Base-by-base conservation (phyloP, 64 coral and sea anemone genomes). In the Porites lutea region DNA sequence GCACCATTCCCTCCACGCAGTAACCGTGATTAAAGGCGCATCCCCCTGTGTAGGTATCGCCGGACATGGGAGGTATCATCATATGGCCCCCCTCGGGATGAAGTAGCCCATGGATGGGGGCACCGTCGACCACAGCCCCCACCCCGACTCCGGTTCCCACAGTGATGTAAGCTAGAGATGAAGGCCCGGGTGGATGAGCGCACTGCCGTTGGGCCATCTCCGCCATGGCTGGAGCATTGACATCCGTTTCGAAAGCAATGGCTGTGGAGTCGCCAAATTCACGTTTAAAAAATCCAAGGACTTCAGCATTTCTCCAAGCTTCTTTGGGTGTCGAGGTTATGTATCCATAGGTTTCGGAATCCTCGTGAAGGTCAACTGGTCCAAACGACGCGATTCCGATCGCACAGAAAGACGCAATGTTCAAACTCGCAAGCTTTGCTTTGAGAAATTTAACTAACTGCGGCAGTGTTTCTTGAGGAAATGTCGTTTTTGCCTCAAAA, bases 321-420 rank as follows among this genome's bases (percentile, higher is more conserved):
- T 82, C 20, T 93, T 98, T 98, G 46, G 96, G 93, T 0, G 93
- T 95, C 47, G 75, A 87, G 19, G 93, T 98, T 23, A 98, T 98
- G 62, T 79, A 93, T 18, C 96, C 96, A 44, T 90, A 98, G 13
- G 90, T 98, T 75, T 74, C 59, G 5, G 96, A 98, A 45, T 71
- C 65, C 52, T 74, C 78, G 75, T 82, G 20, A 10, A 98, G 82
- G 88, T 98, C 96, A 21, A 98, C 69, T 21, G 96, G 96, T 49
- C 96, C 96, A 84, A 98, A 98, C 3, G 96, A 98, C 27, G 96
- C 96, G 19, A 98, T 95, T 78, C 93, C 96, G 13, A 98, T 79
- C 50, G 93, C 74, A 51, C 12, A 58, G 61, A 86, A 96, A 48
- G 71, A 48, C 19, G 65, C 23, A 3, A 93, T 83, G 3, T 80